These are phyloP conservation scores for Sisyra nigra DNA, from an alignment of 2,888 invertebrate genomes.

Conservation along the genomic window DNA sequence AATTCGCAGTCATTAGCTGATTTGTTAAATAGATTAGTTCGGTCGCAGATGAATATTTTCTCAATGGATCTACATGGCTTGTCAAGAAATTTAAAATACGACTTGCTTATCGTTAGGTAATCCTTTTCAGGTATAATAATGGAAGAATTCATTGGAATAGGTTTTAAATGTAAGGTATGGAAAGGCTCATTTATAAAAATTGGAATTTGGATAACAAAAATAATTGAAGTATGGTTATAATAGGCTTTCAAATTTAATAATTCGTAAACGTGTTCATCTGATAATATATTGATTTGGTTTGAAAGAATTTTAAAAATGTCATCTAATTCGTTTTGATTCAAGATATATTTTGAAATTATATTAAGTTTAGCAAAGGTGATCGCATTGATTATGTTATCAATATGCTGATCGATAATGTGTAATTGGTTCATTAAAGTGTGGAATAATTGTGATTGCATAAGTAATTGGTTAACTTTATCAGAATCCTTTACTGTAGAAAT, in stretches of 20 bases:
- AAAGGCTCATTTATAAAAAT: neutral
- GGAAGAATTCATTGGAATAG: neutral
- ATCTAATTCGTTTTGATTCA: too few relatives aligned
- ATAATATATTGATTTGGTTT: neutral
- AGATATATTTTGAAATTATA: too few relatives aligned
- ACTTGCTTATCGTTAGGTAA: neutral
- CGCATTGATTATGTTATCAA: too few relatives aligned
- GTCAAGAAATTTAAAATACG: neutral
- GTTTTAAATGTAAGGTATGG: neutral
- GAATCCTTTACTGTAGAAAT: too few relatives aligned
- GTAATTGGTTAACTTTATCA: too few relatives aligned
- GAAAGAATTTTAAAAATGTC: neutral
- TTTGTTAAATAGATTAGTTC: neutral
- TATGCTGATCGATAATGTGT: too few relatives aligned
- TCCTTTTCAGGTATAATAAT: neutral
- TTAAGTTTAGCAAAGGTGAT: too few relatives aligned
- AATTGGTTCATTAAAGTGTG: too few relatives aligned
- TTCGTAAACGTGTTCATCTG: neutral
- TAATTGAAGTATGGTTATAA: constrained; percentile 2
- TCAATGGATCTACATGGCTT: neutral
- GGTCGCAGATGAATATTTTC: neutral
- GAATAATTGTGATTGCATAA: too few relatives aligned
- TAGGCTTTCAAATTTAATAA: too few relatives aligned
- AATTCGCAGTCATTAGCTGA: neutral
- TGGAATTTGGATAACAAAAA: neutral